Base-by-base conservation (phyloP, 2,888 invertebrate species). In the Parnassius orleans region DNA sequence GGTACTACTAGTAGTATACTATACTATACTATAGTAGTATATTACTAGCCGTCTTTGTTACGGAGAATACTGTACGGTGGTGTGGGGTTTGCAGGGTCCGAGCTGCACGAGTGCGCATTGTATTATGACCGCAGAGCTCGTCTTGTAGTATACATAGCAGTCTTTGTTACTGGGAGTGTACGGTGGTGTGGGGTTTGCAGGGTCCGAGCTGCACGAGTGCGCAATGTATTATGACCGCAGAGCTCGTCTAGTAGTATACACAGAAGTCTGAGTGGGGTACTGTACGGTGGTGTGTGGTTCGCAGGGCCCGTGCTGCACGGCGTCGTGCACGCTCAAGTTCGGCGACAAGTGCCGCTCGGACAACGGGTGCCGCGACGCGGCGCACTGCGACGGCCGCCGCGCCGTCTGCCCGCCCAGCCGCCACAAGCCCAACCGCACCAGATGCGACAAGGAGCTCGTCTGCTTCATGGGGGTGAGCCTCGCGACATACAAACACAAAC, bases 401-500 rank as follows among this genome's bases (percentile, higher is more conserved):
- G 96, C 99, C 7, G 95, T 95, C 76, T 99, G 99, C 88, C 99
- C 99, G 44, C 95, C 95, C 42, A 98, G 98, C 64, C 93, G 95
- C 48, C 97, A 97, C 87, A 98, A 98, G 85, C 95, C 96, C 10
- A 98, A 99, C 89, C 96, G 98, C 82, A 98, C 98, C 3, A 95
- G 98, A 66, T 99, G 99, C 87, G 98, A 99, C 83, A 96, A 98
- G 81, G 98, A 98, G 82, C 98, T 99, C 77, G 98, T 99, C 63
- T 99, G 99, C 85, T 98, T 96, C 78, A 97, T 97, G 95, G 99
- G 99, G 83, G 97, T 97, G 84, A 93, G 95, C 11, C 48, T 14
- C 3, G 7, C 12, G 11, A n/a, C 10, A n/a, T 2, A 12, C 12
- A 2, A 11, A 12, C 12, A 12, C 12, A 7, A 46, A n/a, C 12